These are phyloP conservation scores for Boloria euphrosyne DNA, from an alignment of 2,888 invertebrate species.

Conservation along the genomic window DNA sequence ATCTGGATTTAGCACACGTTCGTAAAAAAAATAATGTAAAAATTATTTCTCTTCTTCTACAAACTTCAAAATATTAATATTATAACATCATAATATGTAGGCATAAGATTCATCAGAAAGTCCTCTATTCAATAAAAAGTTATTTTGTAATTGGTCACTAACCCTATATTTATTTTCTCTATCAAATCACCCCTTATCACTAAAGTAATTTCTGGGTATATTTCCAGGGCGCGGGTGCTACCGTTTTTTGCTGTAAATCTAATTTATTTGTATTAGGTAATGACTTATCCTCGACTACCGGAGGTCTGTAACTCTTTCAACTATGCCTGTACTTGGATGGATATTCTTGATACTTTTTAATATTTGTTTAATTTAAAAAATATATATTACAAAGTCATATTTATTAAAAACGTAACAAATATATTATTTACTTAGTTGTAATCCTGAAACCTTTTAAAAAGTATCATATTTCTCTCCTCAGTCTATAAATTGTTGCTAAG, in stretches of 20 bases:
- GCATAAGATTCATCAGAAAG: too few relatives aligned
- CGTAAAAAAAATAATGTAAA: too few relatives aligned
- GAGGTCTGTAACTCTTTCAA: slow-evolving; percentile 70
- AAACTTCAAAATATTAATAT: too few relatives aligned
- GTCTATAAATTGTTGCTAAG: too few relatives aligned
- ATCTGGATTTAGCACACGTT: too few relatives aligned
- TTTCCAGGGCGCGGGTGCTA: slow-evolving; percentile 58
- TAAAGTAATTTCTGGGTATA: slow-evolving; percentile 63
- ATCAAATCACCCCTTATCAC: slow-evolving; percentile 57
- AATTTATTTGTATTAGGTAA: slow-evolving; percentile 83
- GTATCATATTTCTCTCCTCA: too few relatives aligned
- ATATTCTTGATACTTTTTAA: slow-evolving; percentile 54
- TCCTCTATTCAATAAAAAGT: too few relatives aligned
- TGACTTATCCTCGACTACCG: slow-evolving; percentile 74
- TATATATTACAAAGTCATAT: neutral
- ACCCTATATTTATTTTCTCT: neutral
- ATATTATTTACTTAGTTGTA: too few relatives aligned
- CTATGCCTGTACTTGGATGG: slow-evolving; percentile 40
- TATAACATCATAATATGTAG: too few relatives aligned
- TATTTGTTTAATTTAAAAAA: neutral
- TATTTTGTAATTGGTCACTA: neutral
- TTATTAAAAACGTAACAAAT: too few relatives aligned
- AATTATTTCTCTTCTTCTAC: too few relatives aligned
- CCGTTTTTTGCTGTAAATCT: slow-evolving; percentile 80
- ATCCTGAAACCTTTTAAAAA: too few relatives aligned